Conservation (phyloP, 2,888 invertebrate genomes). For the Entomobrya multifasciata region DNA sequence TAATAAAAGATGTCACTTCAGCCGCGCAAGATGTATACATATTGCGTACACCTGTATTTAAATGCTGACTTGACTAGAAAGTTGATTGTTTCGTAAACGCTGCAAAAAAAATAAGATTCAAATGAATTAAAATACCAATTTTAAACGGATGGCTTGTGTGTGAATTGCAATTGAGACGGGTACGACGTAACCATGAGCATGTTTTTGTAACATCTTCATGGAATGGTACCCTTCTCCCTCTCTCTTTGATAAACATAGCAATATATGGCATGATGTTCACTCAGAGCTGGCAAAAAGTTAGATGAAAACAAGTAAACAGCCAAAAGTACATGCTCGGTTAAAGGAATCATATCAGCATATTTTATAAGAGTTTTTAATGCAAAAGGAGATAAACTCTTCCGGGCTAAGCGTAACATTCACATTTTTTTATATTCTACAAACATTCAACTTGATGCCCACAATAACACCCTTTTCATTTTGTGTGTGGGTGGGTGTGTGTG, state of each 20-base stretch:
- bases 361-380: neutral
- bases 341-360: neutral
- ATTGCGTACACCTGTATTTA: too few relatives aligned
- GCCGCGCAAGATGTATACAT: neutral
- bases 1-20: neutral
- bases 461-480: constrained; percentile 8
- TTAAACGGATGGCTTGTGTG: constrained; percentile 9
- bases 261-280: neutral
- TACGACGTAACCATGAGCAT: neutral
- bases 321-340: neutral
- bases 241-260: neutral
- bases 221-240: too few relatives aligned
- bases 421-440: neutral
- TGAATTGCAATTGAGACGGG: neutral
- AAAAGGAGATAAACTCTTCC: constrained; percentile 20
- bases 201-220: neutral
- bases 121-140: neutral
- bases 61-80: neutral
- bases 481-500: constrained; percentile 19
- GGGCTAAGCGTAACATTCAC: neutral
- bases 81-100: neutral
- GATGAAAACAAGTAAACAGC: too few relatives aligned
- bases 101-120: neutral
- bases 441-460: constrained; percentile 10
- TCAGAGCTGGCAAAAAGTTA: too few relatives aligned